Evolutionary conservation across 2,797 vertebrate genomes (phyloP).

Genomic region (Tamandua tetradactyla): DNA sequence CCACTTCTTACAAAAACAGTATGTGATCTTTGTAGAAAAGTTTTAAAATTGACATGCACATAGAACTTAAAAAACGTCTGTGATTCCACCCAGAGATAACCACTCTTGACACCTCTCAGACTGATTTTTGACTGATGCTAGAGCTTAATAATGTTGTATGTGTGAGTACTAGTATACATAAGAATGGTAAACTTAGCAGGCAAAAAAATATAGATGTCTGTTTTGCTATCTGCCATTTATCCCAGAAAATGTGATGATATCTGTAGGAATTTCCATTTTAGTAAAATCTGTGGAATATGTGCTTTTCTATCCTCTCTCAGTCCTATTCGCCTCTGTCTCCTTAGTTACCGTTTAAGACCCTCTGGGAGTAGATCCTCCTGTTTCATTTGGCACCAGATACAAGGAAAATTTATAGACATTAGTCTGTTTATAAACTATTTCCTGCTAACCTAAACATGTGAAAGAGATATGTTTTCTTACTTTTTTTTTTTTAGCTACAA

Average conservation of each 20-base stretch:
- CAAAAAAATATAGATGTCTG: background rate
- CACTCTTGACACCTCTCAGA: background rate
- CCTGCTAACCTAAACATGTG: background rate
- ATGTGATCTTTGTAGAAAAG: background rate
- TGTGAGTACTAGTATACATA: background rate
- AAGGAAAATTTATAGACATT: background rate
- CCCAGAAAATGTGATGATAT: background rate
- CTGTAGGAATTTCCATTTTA: background rate
- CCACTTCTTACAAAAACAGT: background rate
- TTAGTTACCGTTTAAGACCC: background rate
- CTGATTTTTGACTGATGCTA: background rate
- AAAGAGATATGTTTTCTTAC: background rate
- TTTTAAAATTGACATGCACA: background rate
- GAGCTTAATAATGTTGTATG: background rate
- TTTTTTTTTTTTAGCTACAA: constrained; percentile 90
- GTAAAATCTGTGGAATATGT: background rate
- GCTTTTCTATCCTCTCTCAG: background rate
- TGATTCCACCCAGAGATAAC: background rate
- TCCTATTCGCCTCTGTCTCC: background rate
- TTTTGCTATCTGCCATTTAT: background rate
- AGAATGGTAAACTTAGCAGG: background rate
- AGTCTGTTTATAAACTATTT: constrained; percentile 5
- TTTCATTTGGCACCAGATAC: background rate
- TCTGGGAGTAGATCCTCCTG: background rate
- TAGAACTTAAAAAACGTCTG: background rate